Conservation (phyloP, 2,888 invertebrate genomes). For the Limnephilus auricula region DNA sequence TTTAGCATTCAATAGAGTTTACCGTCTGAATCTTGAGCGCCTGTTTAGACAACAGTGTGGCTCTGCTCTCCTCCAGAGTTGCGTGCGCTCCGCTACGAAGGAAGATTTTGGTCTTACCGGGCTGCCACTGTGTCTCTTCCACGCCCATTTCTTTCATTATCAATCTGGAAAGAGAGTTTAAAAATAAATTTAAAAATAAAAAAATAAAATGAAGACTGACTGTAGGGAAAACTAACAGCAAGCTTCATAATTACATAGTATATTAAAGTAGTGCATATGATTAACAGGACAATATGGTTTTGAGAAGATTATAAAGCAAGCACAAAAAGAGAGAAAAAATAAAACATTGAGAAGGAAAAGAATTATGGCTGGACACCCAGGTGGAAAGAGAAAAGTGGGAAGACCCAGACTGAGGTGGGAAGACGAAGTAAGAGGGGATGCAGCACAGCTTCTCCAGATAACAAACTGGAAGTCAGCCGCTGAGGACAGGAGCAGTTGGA, state of each 20-base stretch:
- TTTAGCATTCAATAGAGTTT: constrained; percentile 46
- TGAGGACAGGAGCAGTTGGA: too few relatives aligned
- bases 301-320: not conserved
- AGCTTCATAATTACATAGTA: too few relatives aligned
- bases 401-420: too few relatives aligned
- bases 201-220: too few relatives aligned
- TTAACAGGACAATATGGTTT: not conserved
- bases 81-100: constrained; percentile 89
- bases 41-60: constrained; percentile 82
- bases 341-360: not conserved
- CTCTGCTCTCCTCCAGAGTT: constrained; percentile 88
- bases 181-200: not conserved
- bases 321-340: not conserved
- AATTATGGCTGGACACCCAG: too few relatives aligned
- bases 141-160: constrained; percentile 82
- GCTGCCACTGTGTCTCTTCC: constrained; percentile 89
- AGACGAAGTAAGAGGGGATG: too few relatives aligned
- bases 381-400: too few relatives aligned
- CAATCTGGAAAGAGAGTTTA: constrained; percentile 51
- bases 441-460: too few relatives aligned
- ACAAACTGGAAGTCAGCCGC: too few relatives aligned
- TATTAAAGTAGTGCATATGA: too few relatives aligned
- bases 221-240: too few relatives aligned
- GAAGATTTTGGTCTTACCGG: constrained; percentile 92
- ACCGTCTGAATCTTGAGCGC: constrained; percentile 87